Evolutionary conservation across 2,888 invertebrate genomes (phyloP), one percentile per base, ranked within the genome.

Genomic region (Drosophila picticornis): DNA sequence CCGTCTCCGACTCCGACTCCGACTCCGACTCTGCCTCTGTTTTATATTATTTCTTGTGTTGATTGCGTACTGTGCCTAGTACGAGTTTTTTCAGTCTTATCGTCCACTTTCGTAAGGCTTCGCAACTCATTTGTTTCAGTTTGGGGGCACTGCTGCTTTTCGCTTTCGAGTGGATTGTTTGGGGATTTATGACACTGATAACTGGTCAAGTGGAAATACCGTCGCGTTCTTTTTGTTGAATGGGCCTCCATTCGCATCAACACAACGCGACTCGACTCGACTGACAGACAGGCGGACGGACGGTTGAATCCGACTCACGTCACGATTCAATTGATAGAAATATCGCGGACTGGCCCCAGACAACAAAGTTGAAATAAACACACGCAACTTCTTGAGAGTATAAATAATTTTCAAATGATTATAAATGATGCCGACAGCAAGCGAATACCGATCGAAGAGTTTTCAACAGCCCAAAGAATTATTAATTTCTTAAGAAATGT

Each of bases 111-210:
- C 64, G 51, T 72, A 72, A 56, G 78, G 62, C 72, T 75, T 75
- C 76, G 71, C 76, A 78, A 86, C 76, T 78, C 89, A 87, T 87
- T 87, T 87, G 81, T 72, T 81, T 90, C 74, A 74, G 75, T 81
- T 77, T 70, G 73, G 63, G 57, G 46, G 38, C 57, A 65, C 66
- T 59, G 75, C 63, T 70, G 75, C 71, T 68, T 80, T 88, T 83
- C 74, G 80, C 69, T 73, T 71, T 81, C 62, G 66, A 90, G 87
- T 86, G 80, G 80, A 87, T 88, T 84, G 87, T 77, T 87, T 70
- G 80, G 80, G 82, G 82, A 90, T 86, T 87, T 87, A 87, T 87
- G 87, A 75, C 77, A 75, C 82, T 71, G 87, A 87, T 87, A 87
- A 65, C 84, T 88, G 87, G 82, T 86, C 87, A 87, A 87, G 87